Conservation (phyloP, 2,113 vertebrate genomes). For the Cygnus buccinator region DNA sequence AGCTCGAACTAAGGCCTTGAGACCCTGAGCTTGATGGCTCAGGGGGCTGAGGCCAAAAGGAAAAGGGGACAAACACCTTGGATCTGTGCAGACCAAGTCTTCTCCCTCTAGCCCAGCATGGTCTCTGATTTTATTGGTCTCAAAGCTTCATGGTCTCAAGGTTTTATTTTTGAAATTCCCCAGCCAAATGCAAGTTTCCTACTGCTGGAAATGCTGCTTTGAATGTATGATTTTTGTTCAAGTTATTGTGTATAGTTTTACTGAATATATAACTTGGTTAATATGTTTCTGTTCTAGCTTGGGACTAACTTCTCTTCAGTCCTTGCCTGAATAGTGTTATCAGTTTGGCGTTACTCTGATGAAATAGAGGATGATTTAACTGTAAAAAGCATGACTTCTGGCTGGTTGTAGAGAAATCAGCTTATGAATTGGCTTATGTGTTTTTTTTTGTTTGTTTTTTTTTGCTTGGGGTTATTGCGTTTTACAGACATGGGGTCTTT, state of each 20-base stretch:
- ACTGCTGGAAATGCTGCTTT: background rate
- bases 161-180: background rate
- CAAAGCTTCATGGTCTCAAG: background rate
- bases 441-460: background rate
- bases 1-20: background rate
- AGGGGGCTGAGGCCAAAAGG: no score
- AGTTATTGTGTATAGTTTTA: background rate
- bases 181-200: background rate
- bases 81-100: background rate
- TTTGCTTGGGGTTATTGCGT: background rate
- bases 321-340: background rate
- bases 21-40: background rate
- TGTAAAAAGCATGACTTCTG: background rate
- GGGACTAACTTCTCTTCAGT: background rate
- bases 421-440: background rate
- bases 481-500: background rate
- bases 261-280: background rate
- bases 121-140: background rate
- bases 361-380: background rate
- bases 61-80: background rate
- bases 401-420: background rate
- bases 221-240: background rate
- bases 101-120: accelerated
- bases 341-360: background rate
- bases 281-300: background rate